phyloP scores from a whole-genome alignment of 2,888 invertebrate genomes.

The Acholoe squamosa region DNA sequence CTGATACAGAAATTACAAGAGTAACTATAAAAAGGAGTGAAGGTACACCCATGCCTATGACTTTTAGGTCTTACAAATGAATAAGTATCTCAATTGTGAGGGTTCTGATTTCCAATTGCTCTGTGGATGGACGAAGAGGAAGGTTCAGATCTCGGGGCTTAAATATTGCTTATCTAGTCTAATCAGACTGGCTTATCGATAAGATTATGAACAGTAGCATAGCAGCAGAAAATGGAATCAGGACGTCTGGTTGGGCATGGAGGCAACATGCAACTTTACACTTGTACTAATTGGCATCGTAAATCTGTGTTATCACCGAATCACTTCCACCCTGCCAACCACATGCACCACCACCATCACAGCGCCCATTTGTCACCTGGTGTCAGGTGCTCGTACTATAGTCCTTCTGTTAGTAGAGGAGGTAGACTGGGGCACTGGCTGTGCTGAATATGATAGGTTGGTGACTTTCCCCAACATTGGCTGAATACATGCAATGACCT shows the following conservation, averaged over 20 bases:
- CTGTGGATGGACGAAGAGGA: no score
- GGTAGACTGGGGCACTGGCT: background rate
- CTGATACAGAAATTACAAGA: no score
- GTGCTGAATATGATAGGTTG: no score
- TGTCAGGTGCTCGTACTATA: background rate
- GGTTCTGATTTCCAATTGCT: no score
- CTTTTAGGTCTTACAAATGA: no score
- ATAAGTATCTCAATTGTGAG: no score
- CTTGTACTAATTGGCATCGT: constrained; percentile 28
- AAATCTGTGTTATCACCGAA: constrained; percentile 20
- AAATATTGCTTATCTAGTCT: no score
- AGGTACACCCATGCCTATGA: no score
- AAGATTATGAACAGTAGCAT: background rate
- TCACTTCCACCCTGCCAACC: constrained; percentile 20
- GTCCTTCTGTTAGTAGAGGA: background rate
- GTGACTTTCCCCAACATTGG: no score
- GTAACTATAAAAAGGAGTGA: no score
- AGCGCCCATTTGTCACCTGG: background rate
- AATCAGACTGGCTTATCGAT: background rate
- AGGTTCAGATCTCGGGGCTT: no score
- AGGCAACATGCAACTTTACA: constrained; percentile 30
- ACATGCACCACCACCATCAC: background rate
- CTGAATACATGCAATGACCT: no score
- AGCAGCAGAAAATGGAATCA: background rate
- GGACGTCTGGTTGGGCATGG: background rate